phyloP scores from a whole-genome alignment of 2,113 vertebrate genomes.

The Elanus axillaris region DNA sequence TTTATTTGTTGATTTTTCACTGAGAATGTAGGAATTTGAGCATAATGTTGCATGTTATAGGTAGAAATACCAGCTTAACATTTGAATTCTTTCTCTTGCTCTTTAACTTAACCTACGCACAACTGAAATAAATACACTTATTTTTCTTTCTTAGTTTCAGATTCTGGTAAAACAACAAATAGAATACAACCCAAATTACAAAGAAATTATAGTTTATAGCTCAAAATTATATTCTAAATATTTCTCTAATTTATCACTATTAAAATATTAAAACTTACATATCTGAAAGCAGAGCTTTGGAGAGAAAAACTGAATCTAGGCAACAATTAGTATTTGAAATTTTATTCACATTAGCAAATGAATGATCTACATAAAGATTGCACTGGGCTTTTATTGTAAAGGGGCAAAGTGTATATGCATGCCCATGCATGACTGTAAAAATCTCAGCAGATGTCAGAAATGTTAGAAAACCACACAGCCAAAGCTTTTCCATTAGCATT shows the following conservation, averaged over 20 bases:
- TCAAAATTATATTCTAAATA: background rate
- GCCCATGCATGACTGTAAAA: background rate
- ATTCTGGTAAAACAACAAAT: background rate
- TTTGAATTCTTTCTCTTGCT: background rate
- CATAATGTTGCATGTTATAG: background rate
- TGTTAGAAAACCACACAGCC: background rate
- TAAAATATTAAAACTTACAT: background rate
- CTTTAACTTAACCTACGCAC: background rate
- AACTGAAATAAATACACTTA: background rate
- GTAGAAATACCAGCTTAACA: background rate
- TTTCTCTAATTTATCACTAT: background rate
- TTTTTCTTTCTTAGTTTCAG: background rate
- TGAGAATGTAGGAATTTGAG: background rate
- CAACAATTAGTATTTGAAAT: background rate
- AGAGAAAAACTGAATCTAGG: background rate
- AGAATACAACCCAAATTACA: background rate
- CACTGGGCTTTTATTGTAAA: background rate
- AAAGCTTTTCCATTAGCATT: background rate
- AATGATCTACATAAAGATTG: background rate
- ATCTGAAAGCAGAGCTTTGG: background rate
- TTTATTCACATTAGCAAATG: background rate
- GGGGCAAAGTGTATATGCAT: rapidly evolving
- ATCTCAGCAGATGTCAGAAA: background rate
- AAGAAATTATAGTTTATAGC: background rate
- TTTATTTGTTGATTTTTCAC: background rate